Conservation (phyloP, 2,113 vertebrate genomes). For the Elachura formosa region DNA sequence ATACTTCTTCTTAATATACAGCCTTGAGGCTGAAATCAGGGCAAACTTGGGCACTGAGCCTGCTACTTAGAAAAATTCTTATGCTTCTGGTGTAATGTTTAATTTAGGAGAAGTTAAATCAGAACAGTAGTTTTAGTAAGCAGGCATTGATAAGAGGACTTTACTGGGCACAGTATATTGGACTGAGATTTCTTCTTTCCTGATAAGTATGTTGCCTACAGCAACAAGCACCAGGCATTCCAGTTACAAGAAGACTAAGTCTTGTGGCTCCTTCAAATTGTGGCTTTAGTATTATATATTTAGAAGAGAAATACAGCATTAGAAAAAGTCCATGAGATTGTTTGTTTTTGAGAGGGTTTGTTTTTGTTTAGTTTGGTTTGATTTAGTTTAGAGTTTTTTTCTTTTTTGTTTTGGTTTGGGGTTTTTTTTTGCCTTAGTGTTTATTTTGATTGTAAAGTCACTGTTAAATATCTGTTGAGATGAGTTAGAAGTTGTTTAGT, state of each 20-base stretch:
- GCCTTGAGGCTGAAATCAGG: background rate
- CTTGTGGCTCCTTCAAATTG: background rate
- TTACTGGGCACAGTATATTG: background rate
- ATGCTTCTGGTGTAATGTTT: background rate
- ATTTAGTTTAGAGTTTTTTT: background rate
- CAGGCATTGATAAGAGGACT: background rate
- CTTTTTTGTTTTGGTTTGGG: background rate
- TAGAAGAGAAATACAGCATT: background rate
- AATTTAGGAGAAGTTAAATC: background rate
- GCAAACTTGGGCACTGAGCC: background rate
- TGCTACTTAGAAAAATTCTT: background rate
- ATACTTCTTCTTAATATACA: background rate
- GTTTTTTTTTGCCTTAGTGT: background rate
- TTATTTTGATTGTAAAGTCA: background rate
- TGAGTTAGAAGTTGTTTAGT: background rate
- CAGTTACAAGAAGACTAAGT: background rate
- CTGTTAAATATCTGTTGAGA: background rate
- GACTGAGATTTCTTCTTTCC: background rate
- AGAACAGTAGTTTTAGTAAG: background rate
- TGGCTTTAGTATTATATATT: background rate
- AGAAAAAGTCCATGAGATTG: background rate
- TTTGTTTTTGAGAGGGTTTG: background rate
- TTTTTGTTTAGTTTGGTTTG: background rate
- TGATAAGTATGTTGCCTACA: background rate
- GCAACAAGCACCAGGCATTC: background rate